Evolutionary conservation across 2,113 vertebrate species (phyloP).

Genomic region (Lanius ludovicianus): DNA sequence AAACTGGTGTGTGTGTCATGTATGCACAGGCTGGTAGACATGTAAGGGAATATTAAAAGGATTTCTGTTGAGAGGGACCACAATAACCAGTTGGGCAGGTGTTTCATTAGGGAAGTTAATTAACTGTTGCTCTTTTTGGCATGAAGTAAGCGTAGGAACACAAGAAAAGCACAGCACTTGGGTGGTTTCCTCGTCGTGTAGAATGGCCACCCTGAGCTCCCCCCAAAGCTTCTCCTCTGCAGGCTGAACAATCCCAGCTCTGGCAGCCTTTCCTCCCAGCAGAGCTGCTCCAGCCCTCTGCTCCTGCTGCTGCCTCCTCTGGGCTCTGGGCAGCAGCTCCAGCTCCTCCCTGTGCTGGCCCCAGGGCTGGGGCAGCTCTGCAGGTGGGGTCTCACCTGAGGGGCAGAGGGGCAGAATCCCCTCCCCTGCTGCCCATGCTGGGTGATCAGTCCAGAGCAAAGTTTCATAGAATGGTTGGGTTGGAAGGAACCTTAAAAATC

Average conservation of each 20-base stretch:
- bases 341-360: not conserved
- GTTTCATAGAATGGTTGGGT: not conserved
- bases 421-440: rapidly evolving
- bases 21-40: rapidly evolving
- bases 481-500: rapidly evolving
- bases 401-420: not conserved
- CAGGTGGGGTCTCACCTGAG: no score
- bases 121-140: not conserved
- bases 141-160: not conserved
- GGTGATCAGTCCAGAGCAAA: rapidly evolving
- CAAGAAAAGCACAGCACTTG: not conserved
- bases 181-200: not conserved
- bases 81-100: rapidly evolving
- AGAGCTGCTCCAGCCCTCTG: not conserved
- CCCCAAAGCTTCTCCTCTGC: not conserved
- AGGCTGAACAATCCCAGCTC: not conserved
- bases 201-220: rapidly evolving
- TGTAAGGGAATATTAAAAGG: not conserved
- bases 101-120: not conserved
- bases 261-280: not conserved
- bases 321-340: not conserved
- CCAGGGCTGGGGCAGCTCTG: no score
- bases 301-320: not conserved
- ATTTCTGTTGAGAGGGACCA: not conserved
- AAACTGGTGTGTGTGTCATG: not conserved